Evolutionary conservation across 2,113 vertebrate species (phyloP), one percentile per base, ranked within the genome.

Genomic region (Pluvianellus socialis): DNA sequence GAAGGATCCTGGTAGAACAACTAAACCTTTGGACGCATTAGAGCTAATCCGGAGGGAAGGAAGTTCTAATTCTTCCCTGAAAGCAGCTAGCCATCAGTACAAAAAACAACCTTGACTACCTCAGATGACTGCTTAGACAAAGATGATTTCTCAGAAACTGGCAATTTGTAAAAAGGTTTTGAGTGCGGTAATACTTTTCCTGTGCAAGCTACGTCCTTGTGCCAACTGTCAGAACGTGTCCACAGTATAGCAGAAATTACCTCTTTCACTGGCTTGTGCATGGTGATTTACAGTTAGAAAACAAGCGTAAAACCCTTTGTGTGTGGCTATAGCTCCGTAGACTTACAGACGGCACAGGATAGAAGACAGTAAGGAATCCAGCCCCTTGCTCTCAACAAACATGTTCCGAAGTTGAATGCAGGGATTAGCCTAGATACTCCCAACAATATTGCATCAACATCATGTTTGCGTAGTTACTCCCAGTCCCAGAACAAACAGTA

Each of bases 391-490:
- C 84, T 79, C 76, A 63, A 72, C 61, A 87, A 92, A 79, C 79
- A 81, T 10, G 47, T 88, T 96, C 55, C 90, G 58, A 94, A 97
- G 73, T 22, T 80, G 87, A 92, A 92, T 35, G 79, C 26, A 50
- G 67, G 89, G 89, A 85, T 96, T 96, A 97, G 84, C 91, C 89
- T 72, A 91, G 92, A 82, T 97, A 96, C 96, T 97, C 95, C 96
- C 97, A 90, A 70, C 58, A 76, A 91, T 70, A 71, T 95, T 97
- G 93, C 96, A 96, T 94, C 94, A 97, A 95, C 16, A 5, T 50
- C 30, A 3, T 96, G 96, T 97, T 96, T 97, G 89, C 92, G 33
- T 95, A 91, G 94, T 91, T 94, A 97, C 96, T 97, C 86, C 94
- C 88, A 96, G 79, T 56, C 92, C 70, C 91, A 96, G 92, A 97